These are phyloP conservation scores for Tetanocera ferruginea DNA, from an alignment of 2,888 invertebrate species.

Conservation along the genomic window DNA sequence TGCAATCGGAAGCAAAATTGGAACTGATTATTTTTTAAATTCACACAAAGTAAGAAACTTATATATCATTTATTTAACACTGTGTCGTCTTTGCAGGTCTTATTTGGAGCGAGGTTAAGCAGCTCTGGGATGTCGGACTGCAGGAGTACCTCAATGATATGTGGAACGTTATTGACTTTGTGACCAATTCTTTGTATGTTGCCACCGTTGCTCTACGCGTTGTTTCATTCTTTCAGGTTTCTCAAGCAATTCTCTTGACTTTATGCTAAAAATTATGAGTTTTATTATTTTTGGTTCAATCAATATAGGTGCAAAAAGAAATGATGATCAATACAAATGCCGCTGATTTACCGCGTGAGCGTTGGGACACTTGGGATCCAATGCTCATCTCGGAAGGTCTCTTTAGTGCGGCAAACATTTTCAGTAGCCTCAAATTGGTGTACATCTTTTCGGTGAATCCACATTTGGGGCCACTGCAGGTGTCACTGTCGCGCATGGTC, in stretches of 20 bases:
- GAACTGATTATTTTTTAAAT: no score
- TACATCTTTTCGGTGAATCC: slow-evolving; percentile 99
- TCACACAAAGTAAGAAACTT: no score
- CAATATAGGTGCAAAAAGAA: slow-evolving; percentile 79
- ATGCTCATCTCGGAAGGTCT: slow-evolving; percentile 96
- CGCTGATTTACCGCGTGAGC: slow-evolving; percentile 81
- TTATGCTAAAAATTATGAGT: background rate
- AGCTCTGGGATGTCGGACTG: slow-evolving; percentile 97
- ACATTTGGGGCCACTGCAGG: slow-evolving; percentile 95
- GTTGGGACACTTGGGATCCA: slow-evolving; percentile 99
- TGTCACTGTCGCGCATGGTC: slow-evolving; percentile 93
- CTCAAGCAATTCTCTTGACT: background rate
- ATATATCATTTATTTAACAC: background rate
- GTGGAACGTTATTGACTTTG: slow-evolving; percentile 99
- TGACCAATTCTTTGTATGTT: slow-evolving; percentile 97
- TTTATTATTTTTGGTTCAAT: background rate
- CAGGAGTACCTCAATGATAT: slow-evolving; percentile 98
- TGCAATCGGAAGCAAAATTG: no score
- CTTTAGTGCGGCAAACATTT: slow-evolving; percentile 98
- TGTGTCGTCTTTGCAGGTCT: slow-evolving; percentile 75
- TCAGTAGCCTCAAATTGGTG: slow-evolving; percentile 88
- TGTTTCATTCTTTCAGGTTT: slow-evolving; percentile 94
- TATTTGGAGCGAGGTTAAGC: slow-evolving; percentile 99
- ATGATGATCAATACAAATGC: slow-evolving; percentile 74
- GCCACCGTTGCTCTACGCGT: slow-evolving; percentile 95